These are phyloP conservation scores for Brachionus rubens DNA, from an alignment of 1,140 invertebrate genomes.

Conservation along the genomic window DNA sequence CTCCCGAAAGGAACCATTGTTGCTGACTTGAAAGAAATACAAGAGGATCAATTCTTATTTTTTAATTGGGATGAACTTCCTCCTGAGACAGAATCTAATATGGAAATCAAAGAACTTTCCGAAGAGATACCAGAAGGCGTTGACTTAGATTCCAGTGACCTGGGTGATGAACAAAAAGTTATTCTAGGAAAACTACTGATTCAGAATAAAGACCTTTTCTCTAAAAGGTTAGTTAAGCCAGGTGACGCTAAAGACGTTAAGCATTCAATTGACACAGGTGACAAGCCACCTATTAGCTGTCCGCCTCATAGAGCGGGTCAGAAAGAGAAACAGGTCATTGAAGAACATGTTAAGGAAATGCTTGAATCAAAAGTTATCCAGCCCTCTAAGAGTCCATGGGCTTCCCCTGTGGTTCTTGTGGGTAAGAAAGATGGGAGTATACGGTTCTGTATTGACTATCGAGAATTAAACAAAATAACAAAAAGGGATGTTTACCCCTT, in stretches of 20 bases:
- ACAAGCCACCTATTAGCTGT: not conserved
- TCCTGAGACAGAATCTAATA: not conserved
- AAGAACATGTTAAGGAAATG: constrained; percentile 25
- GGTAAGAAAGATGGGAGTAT: constrained; percentile 12
- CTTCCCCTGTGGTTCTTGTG: not conserved
- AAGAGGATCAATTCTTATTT: not conserved
- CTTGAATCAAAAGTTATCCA: constrained; percentile 31
- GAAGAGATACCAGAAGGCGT: too few species aligned
- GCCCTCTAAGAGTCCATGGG: constrained; percentile 9
- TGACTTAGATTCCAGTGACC: not conserved
- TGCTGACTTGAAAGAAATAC: not conserved
- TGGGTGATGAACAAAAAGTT: not conserved
- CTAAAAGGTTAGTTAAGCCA: not conserved
- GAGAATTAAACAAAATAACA: constrained; percentile 20
- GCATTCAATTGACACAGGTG: not conserved
- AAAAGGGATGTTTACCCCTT: constrained; percentile 39
- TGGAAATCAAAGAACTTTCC: too few species aligned
- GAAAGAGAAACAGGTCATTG: not conserved
- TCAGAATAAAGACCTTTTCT: not conserved
- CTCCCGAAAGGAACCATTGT: not conserved
- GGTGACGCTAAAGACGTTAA: not conserved
- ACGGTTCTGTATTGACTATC: constrained; percentile 40
- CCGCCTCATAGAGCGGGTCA: not conserved
- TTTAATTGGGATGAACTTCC: not conserved
- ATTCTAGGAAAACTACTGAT: not conserved